Base-by-base conservation (phyloP, 2,113 vertebrate genomes). In the Helogale parvula region DNA sequence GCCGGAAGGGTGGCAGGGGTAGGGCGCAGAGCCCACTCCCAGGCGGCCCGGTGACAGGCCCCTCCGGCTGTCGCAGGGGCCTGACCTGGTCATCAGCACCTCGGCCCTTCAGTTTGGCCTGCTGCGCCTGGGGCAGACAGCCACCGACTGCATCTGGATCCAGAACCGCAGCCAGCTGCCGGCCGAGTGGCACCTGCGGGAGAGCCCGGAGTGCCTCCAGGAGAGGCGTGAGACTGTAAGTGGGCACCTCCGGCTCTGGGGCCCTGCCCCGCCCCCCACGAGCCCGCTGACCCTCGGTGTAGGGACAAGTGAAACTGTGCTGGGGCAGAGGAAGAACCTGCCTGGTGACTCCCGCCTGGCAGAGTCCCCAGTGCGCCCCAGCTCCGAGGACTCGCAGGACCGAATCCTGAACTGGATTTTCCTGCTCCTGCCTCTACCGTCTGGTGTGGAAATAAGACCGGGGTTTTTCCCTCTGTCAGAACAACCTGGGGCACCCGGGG, bases 51-150 rank as follows among this genome's bases (percentile, higher is more conserved):
- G 60, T 63, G 54, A 96, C 74, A 2, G 31, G 25, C 95, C 41
- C 84, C 71, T 93, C 45, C 21, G 93, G 41, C 4, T 94, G 45
- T 97, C 93, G 60, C 87, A 99, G 99, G 99, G 99, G n/a, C 99
- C 99, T 1, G 68, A 74, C 6, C 98, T 99, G 52, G 94, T 90
- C 80, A 60, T 99, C 25, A 98, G 90, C 23, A 92, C 98, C 72
- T 99, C 99, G 63, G 99, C 99, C n/a, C 98, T 99, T 88, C 93
- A 98, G 88, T 98, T 99, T 31, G 99, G 99, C 41, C 98, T 99
- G 77, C 88, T 99, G 72, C 99, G 98, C 80, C 97, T 99, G 14
- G 99, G 98, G 9, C 98, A 99, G 80, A 99, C 66, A 12, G 93
- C 97, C 27, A 84, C 97, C 5, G 97, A 94, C 60, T 95, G 95